Conservation (phyloP, 2,888 invertebrate species). For the Teleogryllus oceanicus region DNA sequence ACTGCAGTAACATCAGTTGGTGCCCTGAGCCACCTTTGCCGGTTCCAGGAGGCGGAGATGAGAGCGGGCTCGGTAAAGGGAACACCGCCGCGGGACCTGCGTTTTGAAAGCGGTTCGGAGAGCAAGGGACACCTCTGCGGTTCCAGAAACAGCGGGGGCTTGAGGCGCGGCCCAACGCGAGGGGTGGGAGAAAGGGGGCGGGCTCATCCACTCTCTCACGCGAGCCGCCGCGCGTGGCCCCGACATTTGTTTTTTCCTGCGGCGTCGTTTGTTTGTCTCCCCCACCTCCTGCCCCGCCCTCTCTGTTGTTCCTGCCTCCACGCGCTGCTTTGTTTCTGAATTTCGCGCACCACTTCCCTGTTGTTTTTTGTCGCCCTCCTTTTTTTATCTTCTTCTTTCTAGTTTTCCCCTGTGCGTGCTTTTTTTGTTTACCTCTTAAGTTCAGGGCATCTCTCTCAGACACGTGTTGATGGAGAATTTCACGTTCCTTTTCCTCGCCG, state of each 20-base stretch:
- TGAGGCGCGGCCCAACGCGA: no score
- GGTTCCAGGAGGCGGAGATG: no score
- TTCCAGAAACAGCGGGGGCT: no score
- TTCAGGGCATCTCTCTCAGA: neutral
- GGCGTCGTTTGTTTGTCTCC: neutral
- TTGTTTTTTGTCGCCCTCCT: neutral
- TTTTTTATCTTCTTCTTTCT: neutral
- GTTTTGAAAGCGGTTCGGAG: no score
- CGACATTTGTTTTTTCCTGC: neutral
- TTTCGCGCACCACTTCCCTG: conserved; percentile 18
- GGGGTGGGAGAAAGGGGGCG: no score
- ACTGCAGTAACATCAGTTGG: no score
- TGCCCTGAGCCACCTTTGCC: no score
- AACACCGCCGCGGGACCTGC: no score
- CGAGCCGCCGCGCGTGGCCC: neutral
- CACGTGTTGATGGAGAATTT: neutral
- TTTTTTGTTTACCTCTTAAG: neutral
- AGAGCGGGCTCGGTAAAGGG: no score
- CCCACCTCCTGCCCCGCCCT: neutral
- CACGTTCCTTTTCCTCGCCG: neutral
- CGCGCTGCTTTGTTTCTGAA: conserved; percentile 18
- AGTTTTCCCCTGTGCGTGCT: neutral
- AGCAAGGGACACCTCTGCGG: no score
- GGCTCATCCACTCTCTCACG: neutral
- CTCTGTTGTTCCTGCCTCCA: neutral